A percentile compares a stretch with the other conserved stretches of the same genome.
Evolutionary conservation across 2,888 invertebrate species (phyloP).

Genomic region (Brenthis ino): DNA sequence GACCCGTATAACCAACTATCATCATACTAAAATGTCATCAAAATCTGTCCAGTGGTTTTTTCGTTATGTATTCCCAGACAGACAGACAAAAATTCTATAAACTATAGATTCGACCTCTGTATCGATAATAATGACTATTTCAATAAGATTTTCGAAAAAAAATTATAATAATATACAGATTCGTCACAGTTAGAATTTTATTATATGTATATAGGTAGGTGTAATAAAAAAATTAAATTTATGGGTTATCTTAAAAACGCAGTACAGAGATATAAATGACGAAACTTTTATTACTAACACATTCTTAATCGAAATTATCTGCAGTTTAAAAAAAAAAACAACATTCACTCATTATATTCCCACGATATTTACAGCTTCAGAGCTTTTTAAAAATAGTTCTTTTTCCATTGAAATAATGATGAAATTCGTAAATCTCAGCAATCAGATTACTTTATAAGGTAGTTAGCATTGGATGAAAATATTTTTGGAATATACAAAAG

Average conservation of each 20-base stretch:
- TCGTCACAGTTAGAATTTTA: too few relatives aligned
- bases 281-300: background rate
- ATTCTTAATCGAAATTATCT: background rate
- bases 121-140: too few relatives aligned
- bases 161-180: too few relatives aligned
- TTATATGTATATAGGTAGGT: too few relatives aligned
- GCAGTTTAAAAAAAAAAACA: background rate
- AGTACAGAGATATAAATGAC: background rate
- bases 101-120: too few relatives aligned
- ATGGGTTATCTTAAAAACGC: background rate
- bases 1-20: too few relatives aligned
- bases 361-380: background rate
- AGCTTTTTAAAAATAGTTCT: background rate
- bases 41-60: too few relatives aligned
- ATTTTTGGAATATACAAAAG: background rate
- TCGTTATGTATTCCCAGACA: too few relatives aligned
- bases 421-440: background rate
- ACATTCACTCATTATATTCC: slow-evolving; percentile 1
- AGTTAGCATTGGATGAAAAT: slow-evolving; percentile 3
- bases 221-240: too few relatives aligned
- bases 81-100: too few relatives aligned
- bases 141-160: too few relatives aligned
- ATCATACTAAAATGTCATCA: too few relatives aligned
- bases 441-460: background rate
- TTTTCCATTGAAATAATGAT: background rate